Base-by-base conservation (phyloP, 2,113 vertebrate genomes). In the Peucedramus taeniatus region DNA sequence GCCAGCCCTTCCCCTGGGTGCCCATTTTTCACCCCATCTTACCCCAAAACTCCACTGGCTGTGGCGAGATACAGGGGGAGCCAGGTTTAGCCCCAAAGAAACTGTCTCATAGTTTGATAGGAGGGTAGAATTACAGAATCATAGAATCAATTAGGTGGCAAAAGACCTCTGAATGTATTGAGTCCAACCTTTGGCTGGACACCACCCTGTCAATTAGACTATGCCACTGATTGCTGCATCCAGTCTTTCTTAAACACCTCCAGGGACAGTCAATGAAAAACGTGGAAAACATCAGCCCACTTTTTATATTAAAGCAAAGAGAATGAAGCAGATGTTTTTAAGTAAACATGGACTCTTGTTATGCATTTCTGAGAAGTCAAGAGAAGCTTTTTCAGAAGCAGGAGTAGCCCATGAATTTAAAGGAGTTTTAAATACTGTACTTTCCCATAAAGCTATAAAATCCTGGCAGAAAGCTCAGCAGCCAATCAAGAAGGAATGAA, bases 361-460 rank as follows among this genome's bases (percentile, higher is more conserved):
- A 96, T 97, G 93, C 89, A 45, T 97, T 97, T 97, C 94, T 97
- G 96, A 97, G 96, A 97, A 98, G 95, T 94, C 35, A 93, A 97
- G 90, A 96, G 63, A 97, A 96, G 79, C 94, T 93, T 97, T 97
- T 98, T 97, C 98, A 98, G 98, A 97, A 98, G 98, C 98, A 97
- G 94, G 96, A 94, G 97, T 94, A 97, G 96, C 97, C 96, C 93
- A 92, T 97, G 97, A 97, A 98, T 97, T 97, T 98, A 97, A 97
- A 98, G 81, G 78, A 64, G 65, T 95, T 97, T 98, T 98, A 98
- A 98, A 97, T 96, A 97, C 97, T 97, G 91, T 97, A 98, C 96
- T 98, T 98, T 97, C 97, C 97, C 97, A 98, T 98, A 97, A 98
- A 97, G 78, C 96, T 90, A 86, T 98, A 98, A 98, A 98, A 97